A percentile compares a stretch with the other conserved stretches of the same genome.
Evolutionary conservation across 2,888 invertebrate genomes (phyloP).

Genomic region (Nomada lathburiana): DNA sequence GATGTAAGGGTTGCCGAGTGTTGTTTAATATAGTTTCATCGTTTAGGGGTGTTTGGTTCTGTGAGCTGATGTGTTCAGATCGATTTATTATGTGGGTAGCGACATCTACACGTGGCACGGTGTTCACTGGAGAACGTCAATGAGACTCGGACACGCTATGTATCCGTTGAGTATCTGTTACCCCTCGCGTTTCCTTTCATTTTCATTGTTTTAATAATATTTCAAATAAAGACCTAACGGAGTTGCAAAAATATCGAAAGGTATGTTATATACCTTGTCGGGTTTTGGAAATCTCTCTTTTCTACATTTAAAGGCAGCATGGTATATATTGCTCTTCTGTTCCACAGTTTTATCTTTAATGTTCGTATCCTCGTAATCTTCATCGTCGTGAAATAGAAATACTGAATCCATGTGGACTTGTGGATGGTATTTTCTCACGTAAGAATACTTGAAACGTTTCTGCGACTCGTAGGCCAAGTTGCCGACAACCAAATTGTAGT

Average conservation of each 20-base stretch:
- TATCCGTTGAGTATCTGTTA: background rate
- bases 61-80: background rate
- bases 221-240: background rate
- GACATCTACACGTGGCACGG: constrained; percentile 33
- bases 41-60: background rate
- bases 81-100: background rate
- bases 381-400: background rate
- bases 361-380: background rate
- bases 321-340: constrained; percentile 49
- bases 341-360: background rate
- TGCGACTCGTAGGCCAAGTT: constrained; percentile 61
- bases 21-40: too few relatives aligned
- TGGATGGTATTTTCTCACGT: background rate
- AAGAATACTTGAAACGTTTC: constrained; percentile 45
- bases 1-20: too few relatives aligned
- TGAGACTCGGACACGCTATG: background rate
- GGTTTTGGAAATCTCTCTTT: constrained; percentile 38
- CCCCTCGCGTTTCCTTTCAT: background rate
- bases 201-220: background rate
- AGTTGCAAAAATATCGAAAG: background rate
- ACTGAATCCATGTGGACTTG: background rate
- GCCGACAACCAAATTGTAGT: constrained; percentile 51
- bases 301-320: constrained; percentile 71
- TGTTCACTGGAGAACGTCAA: background rate
- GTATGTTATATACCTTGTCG: constrained; percentile 21